Conservation (phyloP, 2,888 invertebrate genomes). For the Thelaira solivaga region DNA sequence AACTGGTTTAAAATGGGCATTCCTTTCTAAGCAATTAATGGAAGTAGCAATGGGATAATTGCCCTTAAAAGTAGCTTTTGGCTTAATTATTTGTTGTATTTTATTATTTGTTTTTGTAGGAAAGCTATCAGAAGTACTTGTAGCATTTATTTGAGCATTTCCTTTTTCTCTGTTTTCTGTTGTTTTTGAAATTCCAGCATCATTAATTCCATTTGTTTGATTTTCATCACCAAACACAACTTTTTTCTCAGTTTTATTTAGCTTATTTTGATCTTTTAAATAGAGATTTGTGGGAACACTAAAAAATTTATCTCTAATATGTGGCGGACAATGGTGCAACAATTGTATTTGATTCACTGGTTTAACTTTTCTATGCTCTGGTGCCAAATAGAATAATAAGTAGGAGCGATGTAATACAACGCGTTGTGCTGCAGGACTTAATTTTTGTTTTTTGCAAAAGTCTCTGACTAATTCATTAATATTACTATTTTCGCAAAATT, state of each 20-base stretch:
- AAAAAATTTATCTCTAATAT: constrained; percentile 16
- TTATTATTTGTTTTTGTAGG: background rate
- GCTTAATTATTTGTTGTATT: background rate
- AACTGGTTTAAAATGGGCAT: no score
- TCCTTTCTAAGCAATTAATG: no score
- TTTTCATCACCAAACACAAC: no score
- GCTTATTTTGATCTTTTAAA: background rate
- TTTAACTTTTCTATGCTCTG: constrained; percentile 8
- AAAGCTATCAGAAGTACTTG: background rate
- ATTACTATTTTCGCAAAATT: constrained; percentile 27
- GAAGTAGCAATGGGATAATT: background rate
- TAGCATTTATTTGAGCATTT: no score
- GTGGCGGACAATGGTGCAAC: background rate
- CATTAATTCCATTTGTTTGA: no score
- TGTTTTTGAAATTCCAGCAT: no score
- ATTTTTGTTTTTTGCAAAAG: background rate
- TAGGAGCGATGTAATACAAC: constrained; percentile 12
- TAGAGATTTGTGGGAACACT: constrained; percentile 8
- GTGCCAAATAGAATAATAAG: constrained; percentile 26
- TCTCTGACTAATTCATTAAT: background rate
- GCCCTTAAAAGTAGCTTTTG: background rate
- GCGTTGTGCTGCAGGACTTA: background rate
- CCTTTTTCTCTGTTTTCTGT: no score
- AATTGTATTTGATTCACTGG: constrained; percentile 18
- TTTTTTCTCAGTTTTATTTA: background rate